A percentile compares a stretch with the other conserved stretches of the same genome.
Conservation (phyloP, 2,797 vertebrate genomes). For the Amblyraja radiata region DNA sequence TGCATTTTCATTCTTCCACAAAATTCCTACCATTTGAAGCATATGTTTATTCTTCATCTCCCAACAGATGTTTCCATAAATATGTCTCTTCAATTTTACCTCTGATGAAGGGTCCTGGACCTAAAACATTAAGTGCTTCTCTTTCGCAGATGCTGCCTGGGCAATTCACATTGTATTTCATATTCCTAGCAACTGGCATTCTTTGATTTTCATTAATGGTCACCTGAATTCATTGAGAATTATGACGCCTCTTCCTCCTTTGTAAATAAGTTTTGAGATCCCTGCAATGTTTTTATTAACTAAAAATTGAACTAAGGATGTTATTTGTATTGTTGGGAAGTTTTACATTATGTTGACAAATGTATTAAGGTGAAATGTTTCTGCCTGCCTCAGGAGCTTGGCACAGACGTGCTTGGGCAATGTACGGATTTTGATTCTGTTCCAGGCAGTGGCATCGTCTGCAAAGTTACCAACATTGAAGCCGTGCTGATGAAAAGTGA, state of each 20-base stretch:
- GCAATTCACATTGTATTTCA: no score
- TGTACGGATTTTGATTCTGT: constrained; percentile 88
- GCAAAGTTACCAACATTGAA: constrained; percentile 75
- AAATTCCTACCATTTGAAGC: not conserved
- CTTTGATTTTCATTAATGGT: no score
- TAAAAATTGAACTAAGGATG: not conserved
- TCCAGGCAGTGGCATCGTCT: constrained; percentile 91
- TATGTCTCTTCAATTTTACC: not conserved
- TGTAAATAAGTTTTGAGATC: no score
- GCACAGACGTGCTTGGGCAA: constrained; percentile 68
- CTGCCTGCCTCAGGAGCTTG: constrained; percentile 68
- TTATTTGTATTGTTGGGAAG: not conserved
- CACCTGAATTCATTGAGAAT: not conserved
- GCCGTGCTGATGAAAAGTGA: constrained; percentile 53
- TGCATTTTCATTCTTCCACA: not conserved
- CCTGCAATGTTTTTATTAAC: not conserved
- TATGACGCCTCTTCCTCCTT: not conserved
- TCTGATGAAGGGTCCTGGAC: no score
- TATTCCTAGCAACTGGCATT: no score
- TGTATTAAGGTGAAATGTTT: not conserved
- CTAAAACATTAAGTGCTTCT: no score
- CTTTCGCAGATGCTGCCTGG: no score
- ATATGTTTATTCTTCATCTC: not conserved
- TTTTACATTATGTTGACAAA: not conserved
- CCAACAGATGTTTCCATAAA: not conserved